Evolutionary conservation across 2,113 vertebrate species (phyloP).

Genomic region (Sorex fumeus): DNA sequence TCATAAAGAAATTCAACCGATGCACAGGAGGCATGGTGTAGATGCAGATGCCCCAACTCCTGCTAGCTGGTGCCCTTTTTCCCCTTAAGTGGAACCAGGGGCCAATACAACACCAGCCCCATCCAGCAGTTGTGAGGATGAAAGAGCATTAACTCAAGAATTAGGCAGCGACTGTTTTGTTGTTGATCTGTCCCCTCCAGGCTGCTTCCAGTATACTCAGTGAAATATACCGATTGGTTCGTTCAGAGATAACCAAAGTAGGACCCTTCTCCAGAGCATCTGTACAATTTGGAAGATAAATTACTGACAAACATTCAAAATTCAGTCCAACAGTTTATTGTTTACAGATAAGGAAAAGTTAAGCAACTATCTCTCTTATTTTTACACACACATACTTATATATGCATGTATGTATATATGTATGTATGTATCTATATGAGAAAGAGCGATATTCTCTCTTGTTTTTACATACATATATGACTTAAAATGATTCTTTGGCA

Average conservation of each 20-base stretch:
- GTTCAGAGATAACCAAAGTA: constrained; percentile 13
- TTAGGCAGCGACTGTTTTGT: not conserved
- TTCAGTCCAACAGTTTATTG: constrained; percentile 56
- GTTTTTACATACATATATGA: no score
- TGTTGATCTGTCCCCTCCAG: constrained; percentile 2
- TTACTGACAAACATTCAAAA: constrained; percentile 44
- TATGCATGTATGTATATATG: no score
- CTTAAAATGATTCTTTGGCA: constrained; percentile 37
- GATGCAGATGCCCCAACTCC: no score
- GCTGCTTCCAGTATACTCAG: not conserved
- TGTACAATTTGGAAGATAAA: constrained; percentile 3
- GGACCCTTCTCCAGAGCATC: not conserved
- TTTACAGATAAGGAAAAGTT: constrained; percentile 47
- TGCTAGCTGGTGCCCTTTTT: no score
- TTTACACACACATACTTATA: constrained; percentile 43
- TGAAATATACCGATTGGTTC: not conserved
- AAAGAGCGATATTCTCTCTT: no score
- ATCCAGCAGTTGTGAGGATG: no score
- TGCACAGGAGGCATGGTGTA: no score
- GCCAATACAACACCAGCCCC: not conserved
- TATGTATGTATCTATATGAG: no score
- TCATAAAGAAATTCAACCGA: no score
- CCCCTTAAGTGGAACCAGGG: not conserved
- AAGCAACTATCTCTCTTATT: constrained; percentile 55
- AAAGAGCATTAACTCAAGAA: not conserved